These are phyloP conservation scores for Microdon myrmicae DNA, from an alignment of 2,888 invertebrate genomes.

Conservation along the genomic window DNA sequence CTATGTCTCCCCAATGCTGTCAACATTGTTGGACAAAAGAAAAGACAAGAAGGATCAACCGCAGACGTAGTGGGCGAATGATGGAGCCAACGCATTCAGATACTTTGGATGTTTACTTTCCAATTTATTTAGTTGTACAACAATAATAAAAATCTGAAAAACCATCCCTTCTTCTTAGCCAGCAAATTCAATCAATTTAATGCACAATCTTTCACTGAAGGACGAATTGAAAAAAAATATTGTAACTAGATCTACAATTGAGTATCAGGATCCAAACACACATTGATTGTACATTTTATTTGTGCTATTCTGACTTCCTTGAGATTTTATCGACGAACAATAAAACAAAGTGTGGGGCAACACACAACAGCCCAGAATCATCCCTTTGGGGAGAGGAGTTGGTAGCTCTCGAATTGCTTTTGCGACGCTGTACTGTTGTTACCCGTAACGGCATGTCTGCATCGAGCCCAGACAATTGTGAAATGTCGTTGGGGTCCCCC, in stretches of 20 bases:
- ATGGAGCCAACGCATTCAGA: constrained; percentile 14
- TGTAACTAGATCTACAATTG: too few species aligned
- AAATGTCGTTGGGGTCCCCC: constrained; percentile 27
- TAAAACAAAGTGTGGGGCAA: constrained; percentile 17
- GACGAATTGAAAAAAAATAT: too few species aligned
- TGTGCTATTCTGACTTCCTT: constrained; percentile 2
- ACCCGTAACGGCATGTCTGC: constrained; percentile 35
- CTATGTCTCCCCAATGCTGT: constrained; percentile 37
- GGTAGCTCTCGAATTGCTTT: constrained; percentile 46
- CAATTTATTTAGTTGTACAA: constrained; percentile 14
- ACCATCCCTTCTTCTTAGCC: constrained; percentile 2
- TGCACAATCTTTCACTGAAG: constrained; percentile 11
- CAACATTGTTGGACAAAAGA: constrained; percentile 16
- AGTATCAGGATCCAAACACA: too few species aligned
- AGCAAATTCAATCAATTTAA: constrained; percentile 47
- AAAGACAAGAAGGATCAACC: constrained; percentile 16
- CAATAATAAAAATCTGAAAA: too few species aligned
- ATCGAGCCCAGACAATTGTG: constrained; percentile 44
- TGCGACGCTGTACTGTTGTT: constrained; percentile 37
- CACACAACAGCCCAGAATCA: background rate
- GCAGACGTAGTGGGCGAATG: constrained; percentile 11
- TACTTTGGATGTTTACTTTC: constrained; percentile 32
- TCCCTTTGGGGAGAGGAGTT: constrained; percentile 10
- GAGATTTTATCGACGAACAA: constrained; percentile 9
- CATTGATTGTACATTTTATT: constrained; percentile 16